Conservation (phyloP, 2,888 invertebrate genomes). For the Quadroppia sp. region DNA sequence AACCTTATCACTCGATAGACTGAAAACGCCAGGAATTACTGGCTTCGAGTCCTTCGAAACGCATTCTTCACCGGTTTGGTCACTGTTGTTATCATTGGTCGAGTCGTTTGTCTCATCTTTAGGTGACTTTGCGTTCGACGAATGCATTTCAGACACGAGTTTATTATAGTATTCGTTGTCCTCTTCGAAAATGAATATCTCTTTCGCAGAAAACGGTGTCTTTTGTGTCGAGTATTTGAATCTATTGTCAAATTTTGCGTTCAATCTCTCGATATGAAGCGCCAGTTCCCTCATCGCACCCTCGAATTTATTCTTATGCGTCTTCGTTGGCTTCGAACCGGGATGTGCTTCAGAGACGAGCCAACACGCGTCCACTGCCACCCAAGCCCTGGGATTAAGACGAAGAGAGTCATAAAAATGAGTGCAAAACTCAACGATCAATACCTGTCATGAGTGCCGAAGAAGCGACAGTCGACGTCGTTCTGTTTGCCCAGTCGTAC, state of each 20-base stretch:
- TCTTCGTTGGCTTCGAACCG: constrained; percentile 58
- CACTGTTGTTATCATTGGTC: neutral
- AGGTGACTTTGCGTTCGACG: neutral
- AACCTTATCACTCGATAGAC: constrained; percentile 30
- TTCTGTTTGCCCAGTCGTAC: constrained; percentile 61
- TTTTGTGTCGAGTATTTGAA: constrained; percentile 70
- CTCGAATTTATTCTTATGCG: constrained; percentile 58
- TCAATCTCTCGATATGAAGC: constrained; percentile 68
- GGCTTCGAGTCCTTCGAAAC: constrained; percentile 8
- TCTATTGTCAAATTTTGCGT: constrained; percentile 62
- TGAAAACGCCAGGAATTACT: constrained; percentile 12
- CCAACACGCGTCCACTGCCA: constrained; percentile 75
- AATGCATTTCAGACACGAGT: neutral
- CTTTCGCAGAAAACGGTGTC: constrained; percentile 63
- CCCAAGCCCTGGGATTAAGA: constrained; percentile 66
- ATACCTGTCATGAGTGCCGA: constrained; percentile 78
- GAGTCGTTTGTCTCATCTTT: neutral
- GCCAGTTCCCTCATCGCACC: constrained; percentile 67
- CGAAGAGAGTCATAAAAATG: neutral
- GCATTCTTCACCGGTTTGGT: neutral
- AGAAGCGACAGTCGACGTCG: constrained; percentile 83
- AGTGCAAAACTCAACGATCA: constrained; percentile 6
- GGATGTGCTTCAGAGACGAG: constrained; percentile 68
- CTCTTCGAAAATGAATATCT: constrained; percentile 40
- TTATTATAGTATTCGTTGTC: constrained; percentile 24